Conservation (phyloP, 2,797 vertebrate genomes). For the Aselliscus stoliczkanus region DNA sequence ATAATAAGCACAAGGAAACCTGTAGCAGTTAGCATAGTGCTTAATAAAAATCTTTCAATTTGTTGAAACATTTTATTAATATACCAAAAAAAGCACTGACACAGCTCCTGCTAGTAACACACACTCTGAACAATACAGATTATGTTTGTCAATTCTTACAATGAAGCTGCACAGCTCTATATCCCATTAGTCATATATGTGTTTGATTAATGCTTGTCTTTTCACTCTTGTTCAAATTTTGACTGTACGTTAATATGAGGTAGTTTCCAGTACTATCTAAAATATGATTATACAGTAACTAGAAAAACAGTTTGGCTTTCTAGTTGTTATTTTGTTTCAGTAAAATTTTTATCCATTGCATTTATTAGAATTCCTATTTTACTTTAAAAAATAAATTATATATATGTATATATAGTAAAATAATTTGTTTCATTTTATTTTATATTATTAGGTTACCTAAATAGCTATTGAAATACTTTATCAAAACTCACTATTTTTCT, state of each 20-base stretch:
- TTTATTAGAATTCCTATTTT: background rate
- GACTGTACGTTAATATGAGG: background rate
- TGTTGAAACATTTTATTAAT: slow-evolving; percentile 17
- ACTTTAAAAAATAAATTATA: slow-evolving; percentile 4
- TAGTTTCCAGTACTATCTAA: background rate
- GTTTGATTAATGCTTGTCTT: background rate
- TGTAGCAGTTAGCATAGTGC: background rate
- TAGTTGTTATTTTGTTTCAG: slow-evolving; percentile 2
- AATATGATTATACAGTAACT: background rate
- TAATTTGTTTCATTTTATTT: slow-evolving; percentile 24
- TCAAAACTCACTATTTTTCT: background rate
- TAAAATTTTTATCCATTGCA: background rate
- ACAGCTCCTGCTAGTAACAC: background rate
- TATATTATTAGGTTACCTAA: background rate
- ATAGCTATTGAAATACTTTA: background rate
- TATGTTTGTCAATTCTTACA: background rate
- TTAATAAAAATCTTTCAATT: slow-evolving; percentile 49
- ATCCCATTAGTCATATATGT: background rate
- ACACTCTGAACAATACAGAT: background rate
- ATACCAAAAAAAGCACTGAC: background rate
- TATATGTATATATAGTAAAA: background rate
- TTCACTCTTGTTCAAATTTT: background rate
- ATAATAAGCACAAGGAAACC: slow-evolving; percentile 37
- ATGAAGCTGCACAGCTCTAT: background rate
- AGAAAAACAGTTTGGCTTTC: background rate